Percentiles rank a stretch among this genome's conserved stretches.
Evolutionary conservation across 2,888 invertebrate species (phyloP).

Genomic region (Drosophila demipolita): DNA sequence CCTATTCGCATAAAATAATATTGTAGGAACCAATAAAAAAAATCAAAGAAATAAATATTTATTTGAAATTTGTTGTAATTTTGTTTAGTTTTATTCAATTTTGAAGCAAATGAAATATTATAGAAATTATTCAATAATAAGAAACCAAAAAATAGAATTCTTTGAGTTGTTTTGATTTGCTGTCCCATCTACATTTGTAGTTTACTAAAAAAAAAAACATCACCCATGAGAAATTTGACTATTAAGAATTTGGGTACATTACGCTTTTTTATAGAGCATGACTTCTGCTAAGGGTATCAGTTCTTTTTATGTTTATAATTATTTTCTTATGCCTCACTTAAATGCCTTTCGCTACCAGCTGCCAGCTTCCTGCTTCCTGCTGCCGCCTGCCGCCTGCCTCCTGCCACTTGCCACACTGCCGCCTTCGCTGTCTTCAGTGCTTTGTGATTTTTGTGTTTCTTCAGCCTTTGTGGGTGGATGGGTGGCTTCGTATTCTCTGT

Average conservation of each 20-base stretch:
- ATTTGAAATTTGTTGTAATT: no score
- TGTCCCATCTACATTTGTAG: background rate
- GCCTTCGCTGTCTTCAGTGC: slow-evolving; percentile 43
- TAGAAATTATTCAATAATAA: background rate
- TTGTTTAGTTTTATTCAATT: background rate
- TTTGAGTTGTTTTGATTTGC: background rate
- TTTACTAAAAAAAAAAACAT: background rate
- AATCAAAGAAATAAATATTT: background rate
- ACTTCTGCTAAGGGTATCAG: slow-evolving; percentile 24
- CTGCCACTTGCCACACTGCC: background rate
- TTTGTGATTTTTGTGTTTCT: slow-evolving; percentile 74
- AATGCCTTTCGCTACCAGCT: slow-evolving; percentile 36
- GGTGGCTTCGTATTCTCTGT: background rate
- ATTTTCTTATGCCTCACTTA: slow-evolving; percentile 70
- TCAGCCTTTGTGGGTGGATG: slow-evolving; percentile 60
- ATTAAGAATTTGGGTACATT: slow-evolving; percentile 20
- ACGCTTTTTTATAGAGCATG: slow-evolving; percentile 17
- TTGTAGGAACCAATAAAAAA: background rate
- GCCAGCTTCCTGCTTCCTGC: slow-evolving; percentile 11
- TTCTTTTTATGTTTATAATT: slow-evolving; percentile 67
- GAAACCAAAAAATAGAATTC: no score
- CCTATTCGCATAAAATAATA: background rate
- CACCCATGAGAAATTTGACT: background rate
- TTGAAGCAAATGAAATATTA: background rate
- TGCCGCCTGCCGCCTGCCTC: background rate